Conservation (phyloP, 2,888 invertebrate species). For the Penaeus monodon region DNA sequence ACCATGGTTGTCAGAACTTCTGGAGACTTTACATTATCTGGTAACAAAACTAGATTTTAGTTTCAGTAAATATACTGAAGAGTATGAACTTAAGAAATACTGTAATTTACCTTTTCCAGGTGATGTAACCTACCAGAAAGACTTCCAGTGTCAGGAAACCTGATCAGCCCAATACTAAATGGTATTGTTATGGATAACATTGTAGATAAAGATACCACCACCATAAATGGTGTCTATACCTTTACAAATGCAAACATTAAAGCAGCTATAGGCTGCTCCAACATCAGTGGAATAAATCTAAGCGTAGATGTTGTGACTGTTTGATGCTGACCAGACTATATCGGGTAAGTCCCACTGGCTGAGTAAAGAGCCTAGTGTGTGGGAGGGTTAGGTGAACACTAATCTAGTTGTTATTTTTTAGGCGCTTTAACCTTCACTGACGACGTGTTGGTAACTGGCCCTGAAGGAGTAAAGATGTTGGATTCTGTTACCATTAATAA, state of each 20-base stretch:
- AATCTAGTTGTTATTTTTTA: neutral
- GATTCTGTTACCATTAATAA: constrained; percentile 25
- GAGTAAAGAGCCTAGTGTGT: rapidly evolving
- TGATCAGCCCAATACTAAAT: neutral
- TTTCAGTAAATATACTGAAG: too few relatives aligned
- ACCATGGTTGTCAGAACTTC: neutral
- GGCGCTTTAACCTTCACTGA: constrained; percentile 20
- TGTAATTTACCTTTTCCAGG: neutral
- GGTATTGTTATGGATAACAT: neutral
- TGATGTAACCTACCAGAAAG: constrained; percentile 2
- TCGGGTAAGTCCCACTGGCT: neutral
- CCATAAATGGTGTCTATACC: neutral
- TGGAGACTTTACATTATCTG: constrained; percentile 4
- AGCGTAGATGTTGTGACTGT: constrained; percentile 9
- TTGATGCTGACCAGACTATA: constrained; percentile 23
- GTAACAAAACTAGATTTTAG: neutral
- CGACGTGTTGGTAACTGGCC: constrained; percentile 20
- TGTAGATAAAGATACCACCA: neutral
- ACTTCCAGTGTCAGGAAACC: neutral
- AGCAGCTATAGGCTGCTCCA: neutral
- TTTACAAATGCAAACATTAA: constrained; percentile 12
- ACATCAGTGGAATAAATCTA: constrained; percentile 22
- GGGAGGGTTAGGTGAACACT: too few relatives aligned
- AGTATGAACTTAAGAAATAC: too few relatives aligned
- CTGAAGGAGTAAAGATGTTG: constrained; percentile 20